Conservation (phyloP, 23 tunicate species). For the Corella eumyota region DNA sequence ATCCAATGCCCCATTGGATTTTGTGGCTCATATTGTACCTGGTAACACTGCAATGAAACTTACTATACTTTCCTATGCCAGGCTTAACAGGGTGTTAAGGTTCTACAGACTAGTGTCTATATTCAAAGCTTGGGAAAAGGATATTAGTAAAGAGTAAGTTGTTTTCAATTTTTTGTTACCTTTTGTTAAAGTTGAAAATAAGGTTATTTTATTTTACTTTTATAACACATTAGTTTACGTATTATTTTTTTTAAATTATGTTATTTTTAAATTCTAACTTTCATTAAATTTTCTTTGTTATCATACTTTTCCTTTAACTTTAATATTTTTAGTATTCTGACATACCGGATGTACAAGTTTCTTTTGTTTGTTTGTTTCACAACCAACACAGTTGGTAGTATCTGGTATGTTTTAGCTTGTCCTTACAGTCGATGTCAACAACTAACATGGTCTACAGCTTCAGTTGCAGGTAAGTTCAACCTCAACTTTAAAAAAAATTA, state of each 20-base stretch:
- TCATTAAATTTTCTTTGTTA: too few species aligned
- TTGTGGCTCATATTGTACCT: conserved; percentile 22
- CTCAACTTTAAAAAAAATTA: too few species aligned
- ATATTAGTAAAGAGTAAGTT: conserved; percentile 48
- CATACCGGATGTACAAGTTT: conserved; percentile 54
- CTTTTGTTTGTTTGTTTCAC: conserved; percentile 25
- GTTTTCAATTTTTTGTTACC: neutral
- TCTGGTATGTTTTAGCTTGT: conserved; percentile 65
- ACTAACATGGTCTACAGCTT: conserved; percentile 26
- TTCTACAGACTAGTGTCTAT: conserved; percentile 25
- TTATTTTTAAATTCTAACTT: too few species aligned
- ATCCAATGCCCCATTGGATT: conserved; percentile 46
- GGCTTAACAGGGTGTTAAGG: conserved; percentile 53
- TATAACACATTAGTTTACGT: too few species aligned
- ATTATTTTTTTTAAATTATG: too few species aligned
- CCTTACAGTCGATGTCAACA: conserved; percentile 31
- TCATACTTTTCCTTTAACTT: too few species aligned
- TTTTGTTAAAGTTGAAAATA: neutral
- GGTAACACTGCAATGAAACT: conserved; percentile 6
- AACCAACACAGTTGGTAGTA: conserved; percentile 18
- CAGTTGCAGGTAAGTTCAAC: conserved; percentile 50
- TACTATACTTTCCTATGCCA: conserved; percentile 10
- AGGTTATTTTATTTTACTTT: too few species aligned
- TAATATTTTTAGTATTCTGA: conserved; percentile 28
- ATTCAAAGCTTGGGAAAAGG: conserved; percentile 42